These are phyloP conservation scores for Harmothoe impar DNA, from an alignment of 2,888 invertebrate genomes.

Conservation along the genomic window DNA sequence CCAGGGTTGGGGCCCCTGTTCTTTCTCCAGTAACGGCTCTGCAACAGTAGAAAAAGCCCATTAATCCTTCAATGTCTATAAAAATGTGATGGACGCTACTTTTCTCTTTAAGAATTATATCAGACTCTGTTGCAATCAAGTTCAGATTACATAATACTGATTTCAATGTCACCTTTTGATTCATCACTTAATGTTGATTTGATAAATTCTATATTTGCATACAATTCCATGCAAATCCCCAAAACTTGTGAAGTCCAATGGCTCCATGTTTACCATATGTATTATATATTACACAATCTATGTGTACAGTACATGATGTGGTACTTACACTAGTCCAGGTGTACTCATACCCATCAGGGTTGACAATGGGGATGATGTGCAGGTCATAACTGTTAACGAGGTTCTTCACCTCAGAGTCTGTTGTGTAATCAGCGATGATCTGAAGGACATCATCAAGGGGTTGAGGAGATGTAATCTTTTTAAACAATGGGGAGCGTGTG, in stretches of 20 bases:
- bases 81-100: neutral
- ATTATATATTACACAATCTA: neutral
- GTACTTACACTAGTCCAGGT: neutral
- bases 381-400: neutral
- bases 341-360: conserved; percentile 44
- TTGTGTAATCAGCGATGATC: neutral
- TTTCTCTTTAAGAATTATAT: too few relatives aligned
- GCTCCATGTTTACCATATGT: neutral
- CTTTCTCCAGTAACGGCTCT: conserved; percentile 24
- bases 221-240: neutral
- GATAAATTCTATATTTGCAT: neutral
- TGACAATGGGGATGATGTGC: neutral
- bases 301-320: neutral
- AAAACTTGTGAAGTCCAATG: neutral
- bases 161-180: neutral
- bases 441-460: neutral
- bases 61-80: neutral
- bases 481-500: too few relatives aligned
- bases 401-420: neutral
- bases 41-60: neutral
- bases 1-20: neutral
- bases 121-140: too few relatives aligned
- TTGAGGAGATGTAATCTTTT: neutral
- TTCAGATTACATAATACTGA: too few relatives aligned
- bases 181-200: neutral